These are phyloP conservation scores for Ypsolopha sequella DNA, from an alignment of 2,888 invertebrate species.

Conservation along the genomic window DNA sequence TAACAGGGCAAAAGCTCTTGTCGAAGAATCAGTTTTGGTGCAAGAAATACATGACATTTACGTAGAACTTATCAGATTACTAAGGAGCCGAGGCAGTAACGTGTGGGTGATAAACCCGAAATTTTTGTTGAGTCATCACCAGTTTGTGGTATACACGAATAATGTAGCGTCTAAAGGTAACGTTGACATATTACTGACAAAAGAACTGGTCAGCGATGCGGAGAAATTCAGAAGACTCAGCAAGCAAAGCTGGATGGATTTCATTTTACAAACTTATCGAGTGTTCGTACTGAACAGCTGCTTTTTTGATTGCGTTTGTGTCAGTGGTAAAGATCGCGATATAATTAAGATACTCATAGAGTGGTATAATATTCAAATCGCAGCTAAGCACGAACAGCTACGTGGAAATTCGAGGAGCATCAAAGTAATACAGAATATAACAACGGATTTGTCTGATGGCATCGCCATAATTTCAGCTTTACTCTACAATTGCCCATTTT, in stretches of 20 bases:
- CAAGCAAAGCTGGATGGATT: slow-evolving; percentile 72
- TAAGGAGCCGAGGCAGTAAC: slow-evolving; percentile 44
- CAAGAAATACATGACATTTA: slow-evolving; percentile 55
- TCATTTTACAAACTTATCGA: slow-evolving; percentile 73
- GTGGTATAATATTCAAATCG: slow-evolving; percentile 48
- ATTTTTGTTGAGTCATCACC: slow-evolving; percentile 48
- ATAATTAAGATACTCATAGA: slow-evolving; percentile 40
- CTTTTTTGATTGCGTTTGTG: slow-evolving; percentile 55
- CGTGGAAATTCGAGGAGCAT: slow-evolving; percentile 22
- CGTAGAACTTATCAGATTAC: slow-evolving; percentile 38
- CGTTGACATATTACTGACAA: slow-evolving; percentile 36
- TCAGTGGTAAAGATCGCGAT: slow-evolving; percentile 35
- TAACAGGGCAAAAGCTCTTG: neutral
- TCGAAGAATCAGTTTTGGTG: slow-evolving; percentile 22
- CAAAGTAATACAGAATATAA: slow-evolving; percentile 52
- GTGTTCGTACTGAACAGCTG: slow-evolving; percentile 63
- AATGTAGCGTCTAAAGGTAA: slow-evolving; percentile 37
- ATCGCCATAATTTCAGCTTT: slow-evolving; percentile 67
- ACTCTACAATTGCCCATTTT: slow-evolving; percentile 70
- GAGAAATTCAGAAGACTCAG: slow-evolving; percentile 40
- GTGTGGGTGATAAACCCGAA: slow-evolving; percentile 42
- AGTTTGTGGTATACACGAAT: slow-evolving; percentile 40
- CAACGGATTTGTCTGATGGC: slow-evolving; percentile 65
- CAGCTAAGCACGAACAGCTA: slow-evolving; percentile 28
- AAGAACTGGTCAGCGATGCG: slow-evolving; percentile 30